Conservation (phyloP, 2,113 vertebrate species). For the Hemiscyllium ocellatum region DNA sequence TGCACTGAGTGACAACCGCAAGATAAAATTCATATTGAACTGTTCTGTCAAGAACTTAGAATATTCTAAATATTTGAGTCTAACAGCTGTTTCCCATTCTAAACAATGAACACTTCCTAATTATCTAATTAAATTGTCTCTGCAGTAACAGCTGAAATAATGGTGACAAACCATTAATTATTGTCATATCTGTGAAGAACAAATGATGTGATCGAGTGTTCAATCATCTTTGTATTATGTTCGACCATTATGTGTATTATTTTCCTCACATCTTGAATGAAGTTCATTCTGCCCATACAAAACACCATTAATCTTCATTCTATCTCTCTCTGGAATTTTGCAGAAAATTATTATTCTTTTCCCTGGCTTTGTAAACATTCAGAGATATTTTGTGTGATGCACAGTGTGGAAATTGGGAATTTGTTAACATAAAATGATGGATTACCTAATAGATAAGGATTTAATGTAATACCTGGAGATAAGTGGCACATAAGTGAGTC, state of each 20-base stretch:
- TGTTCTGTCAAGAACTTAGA: not conserved
- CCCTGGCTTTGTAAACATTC: not conserved
- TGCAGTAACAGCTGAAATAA: conserved; percentile 14
- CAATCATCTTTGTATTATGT: too few relatives aligned
- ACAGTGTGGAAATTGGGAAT: not conserved
- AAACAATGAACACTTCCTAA: not conserved
- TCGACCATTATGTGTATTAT: not conserved
- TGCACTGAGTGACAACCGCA: not conserved
- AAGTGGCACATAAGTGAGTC: not conserved
- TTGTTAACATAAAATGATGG: not conserved
- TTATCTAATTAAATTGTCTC: not conserved
- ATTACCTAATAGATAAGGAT: not conserved
- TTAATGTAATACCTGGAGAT: not conserved
- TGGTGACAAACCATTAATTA: not conserved
- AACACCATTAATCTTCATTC: not conserved
- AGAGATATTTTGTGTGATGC: not conserved
- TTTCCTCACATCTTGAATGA: not conserved
- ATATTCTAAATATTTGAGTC: not conserved
- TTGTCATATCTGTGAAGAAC: not conserved
- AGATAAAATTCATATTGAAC: not conserved
- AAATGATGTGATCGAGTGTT: not conserved
- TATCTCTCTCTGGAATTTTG: not conserved
- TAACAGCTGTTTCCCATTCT: not conserved
- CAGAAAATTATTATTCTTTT: not conserved
- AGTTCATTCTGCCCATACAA: not conserved